A percentile compares a stretch with the other conserved stretches of the same genome.
These are phyloP conservation scores for Sorex fumeus DNA, from an alignment of 2,113 vertebrate genomes.

Conservation along the genomic window DNA sequence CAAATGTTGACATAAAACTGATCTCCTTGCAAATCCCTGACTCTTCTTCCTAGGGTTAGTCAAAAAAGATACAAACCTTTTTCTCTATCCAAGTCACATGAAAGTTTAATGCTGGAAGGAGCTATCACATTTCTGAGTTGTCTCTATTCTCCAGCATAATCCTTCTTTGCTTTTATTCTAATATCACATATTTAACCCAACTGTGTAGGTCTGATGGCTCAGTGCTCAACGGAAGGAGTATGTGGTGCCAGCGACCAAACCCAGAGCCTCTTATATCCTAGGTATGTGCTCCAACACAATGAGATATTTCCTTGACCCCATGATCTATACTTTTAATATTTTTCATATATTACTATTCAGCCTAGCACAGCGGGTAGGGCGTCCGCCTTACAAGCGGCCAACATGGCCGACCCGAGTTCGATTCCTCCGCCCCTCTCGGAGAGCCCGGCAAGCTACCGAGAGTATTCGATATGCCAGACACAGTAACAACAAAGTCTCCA, in stretches of 20 bases:
- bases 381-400: too few species aligned
- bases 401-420: too few species aligned
- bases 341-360: background rate
- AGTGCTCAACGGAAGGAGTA: too few species aligned
- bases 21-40: background rate
- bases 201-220: too few species aligned
- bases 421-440: too few species aligned
- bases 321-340: conserved; percentile 18
- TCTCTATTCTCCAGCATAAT: conserved; percentile 23
- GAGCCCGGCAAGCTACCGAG: too few species aligned
- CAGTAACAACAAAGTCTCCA: too few species aligned
- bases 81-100: background rate
- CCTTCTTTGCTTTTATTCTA: background rate
- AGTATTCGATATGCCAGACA: too few species aligned
- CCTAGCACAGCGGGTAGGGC: too few species aligned
- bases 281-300: too few species aligned
- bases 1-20: conserved; percentile 48
- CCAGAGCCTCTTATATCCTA: too few species aligned
- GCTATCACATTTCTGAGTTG: background rate
- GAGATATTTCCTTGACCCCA: background rate
- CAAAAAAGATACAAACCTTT: conserved; percentile 4
- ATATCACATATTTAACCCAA: background rate
- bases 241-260: too few species aligned
- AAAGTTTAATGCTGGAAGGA: background rate
- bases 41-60: background rate